Conservation (phyloP, 2,797 vertebrate genomes). For the Peromyscus aztecus region DNA sequence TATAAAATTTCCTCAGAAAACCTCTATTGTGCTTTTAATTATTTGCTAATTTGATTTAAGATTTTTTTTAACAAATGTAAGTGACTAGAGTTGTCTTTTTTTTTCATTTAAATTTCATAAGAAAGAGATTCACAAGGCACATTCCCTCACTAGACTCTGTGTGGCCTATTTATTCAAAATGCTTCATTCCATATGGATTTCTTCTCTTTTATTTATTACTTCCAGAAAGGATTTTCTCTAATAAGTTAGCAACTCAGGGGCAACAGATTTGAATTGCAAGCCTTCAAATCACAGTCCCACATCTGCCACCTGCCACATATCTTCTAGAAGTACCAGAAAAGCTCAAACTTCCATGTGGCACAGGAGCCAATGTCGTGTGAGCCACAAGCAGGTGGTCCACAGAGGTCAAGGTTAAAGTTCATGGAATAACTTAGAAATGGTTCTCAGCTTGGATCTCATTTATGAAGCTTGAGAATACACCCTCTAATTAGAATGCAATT, state of each 20-base stretch:
- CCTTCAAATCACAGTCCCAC: not conserved
- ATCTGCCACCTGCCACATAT: not conserved
- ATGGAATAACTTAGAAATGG: conserved; percentile 76
- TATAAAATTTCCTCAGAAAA: conserved; percentile 63
- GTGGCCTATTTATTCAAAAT: conserved; percentile 72
- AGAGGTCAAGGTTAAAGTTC: conserved; percentile 63
- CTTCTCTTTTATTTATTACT: conserved; percentile 69
- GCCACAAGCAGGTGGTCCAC: conserved; percentile 53
- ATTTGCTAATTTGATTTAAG: conserved; percentile 53
- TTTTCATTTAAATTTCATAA: conserved; percentile 75
- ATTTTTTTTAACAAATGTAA: conserved; percentile 25
- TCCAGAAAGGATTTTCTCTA: conserved; percentile 70
- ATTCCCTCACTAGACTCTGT: conserved; percentile 55
- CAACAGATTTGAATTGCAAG: conserved; percentile 60
- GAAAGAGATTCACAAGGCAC: conserved; percentile 53
- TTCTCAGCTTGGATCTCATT: conserved; percentile 67
- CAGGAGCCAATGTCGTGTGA: conserved; percentile 10
- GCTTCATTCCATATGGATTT: conserved; percentile 70
- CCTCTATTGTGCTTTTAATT: conserved; percentile 45
- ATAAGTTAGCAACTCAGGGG: conserved; percentile 61
- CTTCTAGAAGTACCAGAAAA: conserved; percentile 54
- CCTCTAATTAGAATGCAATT: conserved; percentile 86
- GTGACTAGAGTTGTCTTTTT: conserved; percentile 39
- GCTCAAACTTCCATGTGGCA: not conserved
- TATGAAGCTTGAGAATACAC: conserved; percentile 83